Percentiles rank a stretch among this genome's conserved stretches.
These are phyloP conservation scores for Helostoma temminkii DNA, from an alignment of 2,797 vertebrate genomes.

Conservation along the genomic window DNA sequence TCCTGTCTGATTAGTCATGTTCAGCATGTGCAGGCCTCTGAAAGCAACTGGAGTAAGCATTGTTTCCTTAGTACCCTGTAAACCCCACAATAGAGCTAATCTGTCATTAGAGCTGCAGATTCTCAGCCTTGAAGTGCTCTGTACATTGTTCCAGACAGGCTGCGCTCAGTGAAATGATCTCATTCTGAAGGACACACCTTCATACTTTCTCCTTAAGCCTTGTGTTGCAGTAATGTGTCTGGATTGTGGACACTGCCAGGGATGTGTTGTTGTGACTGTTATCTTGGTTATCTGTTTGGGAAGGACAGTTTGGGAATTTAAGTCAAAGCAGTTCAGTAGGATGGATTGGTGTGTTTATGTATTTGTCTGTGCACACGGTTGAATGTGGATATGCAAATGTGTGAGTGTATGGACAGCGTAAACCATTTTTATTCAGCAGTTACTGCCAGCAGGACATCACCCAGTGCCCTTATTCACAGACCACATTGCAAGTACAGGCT, in stretches of 20 bases:
- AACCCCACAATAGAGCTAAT: conserved; percentile 44
- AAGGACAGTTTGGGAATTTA: conserved; percentile 53
- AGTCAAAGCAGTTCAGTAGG: conserved; percentile 44
- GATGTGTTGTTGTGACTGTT: conserved; percentile 51
- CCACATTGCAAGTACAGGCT: conserved; percentile 67
- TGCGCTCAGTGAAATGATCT: conserved; percentile 68
- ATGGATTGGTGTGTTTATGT: not conserved
- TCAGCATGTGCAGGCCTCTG: conserved; percentile 46
- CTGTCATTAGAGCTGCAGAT: conserved; percentile 59
- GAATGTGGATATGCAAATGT: conserved; percentile 55
- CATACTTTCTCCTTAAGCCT: conserved; percentile 64
- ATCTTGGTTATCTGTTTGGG: conserved; percentile 51
- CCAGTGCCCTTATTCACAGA: conserved; percentile 48
- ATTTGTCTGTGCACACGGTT: conserved; percentile 2
- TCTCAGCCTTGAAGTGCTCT: conserved; percentile 65
- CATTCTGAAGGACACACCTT: conserved; percentile 76
- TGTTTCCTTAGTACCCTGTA: conserved; percentile 42
- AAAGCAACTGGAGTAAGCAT: conserved; percentile 46
- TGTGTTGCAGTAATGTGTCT: conserved; percentile 51
- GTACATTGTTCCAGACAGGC: conserved; percentile 67
- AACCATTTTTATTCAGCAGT: conserved; percentile 59
- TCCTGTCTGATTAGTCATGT: conserved; percentile 71
- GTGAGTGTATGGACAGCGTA: conserved; percentile 32
- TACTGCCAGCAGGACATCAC: conserved; percentile 53
- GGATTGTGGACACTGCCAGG: conserved; percentile 47